Evolutionary conservation across 1,140 invertebrate genomes (phyloP).

Genomic region (Oreohelix idahoensis): DNA sequence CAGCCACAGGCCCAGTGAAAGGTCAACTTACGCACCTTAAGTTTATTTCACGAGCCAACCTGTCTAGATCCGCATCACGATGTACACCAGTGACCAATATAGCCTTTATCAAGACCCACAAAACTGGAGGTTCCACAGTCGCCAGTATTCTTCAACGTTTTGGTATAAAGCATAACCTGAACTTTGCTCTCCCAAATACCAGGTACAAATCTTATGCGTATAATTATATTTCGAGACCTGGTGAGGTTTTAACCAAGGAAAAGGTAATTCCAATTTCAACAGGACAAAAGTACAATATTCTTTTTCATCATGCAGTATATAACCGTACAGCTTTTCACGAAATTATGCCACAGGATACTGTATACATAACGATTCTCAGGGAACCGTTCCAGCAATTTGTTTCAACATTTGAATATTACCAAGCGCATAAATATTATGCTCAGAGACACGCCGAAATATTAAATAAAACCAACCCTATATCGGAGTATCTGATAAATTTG

Average conservation of each 20-base stretch:
- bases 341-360: conserved; percentile 55
- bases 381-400: conserved; percentile 60
- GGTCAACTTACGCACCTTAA: not conserved
- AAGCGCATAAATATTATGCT: conserved; percentile 25
- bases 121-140: conserved; percentile 48
- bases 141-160: conserved; percentile 50
- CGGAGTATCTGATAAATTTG: not conserved
- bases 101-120: conserved; percentile 52
- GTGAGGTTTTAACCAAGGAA: conserved; percentile 25
- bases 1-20: too few relatives aligned
- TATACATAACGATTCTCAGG: conserved; percentile 57
- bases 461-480: conserved; percentile 28
- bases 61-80: not conserved
- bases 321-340: conserved; percentile 43
- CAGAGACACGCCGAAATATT: not conserved
- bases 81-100: conserved; percentile 41
- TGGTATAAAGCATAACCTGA: conserved; percentile 39
- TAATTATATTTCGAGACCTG: conserved; percentile 39
- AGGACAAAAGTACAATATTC: conserved; percentile 49
- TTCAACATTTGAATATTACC: conserved; percentile 57
- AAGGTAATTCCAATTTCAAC: conserved; percentile 35
- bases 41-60: not conserved
- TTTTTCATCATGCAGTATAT: conserved; percentile 58
- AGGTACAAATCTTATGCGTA: not conserved
- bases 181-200: conserved; percentile 46